Evolutionary conservation across 2,888 invertebrate species (phyloP).

Genomic region (Cyaniris semiargus): DNA sequence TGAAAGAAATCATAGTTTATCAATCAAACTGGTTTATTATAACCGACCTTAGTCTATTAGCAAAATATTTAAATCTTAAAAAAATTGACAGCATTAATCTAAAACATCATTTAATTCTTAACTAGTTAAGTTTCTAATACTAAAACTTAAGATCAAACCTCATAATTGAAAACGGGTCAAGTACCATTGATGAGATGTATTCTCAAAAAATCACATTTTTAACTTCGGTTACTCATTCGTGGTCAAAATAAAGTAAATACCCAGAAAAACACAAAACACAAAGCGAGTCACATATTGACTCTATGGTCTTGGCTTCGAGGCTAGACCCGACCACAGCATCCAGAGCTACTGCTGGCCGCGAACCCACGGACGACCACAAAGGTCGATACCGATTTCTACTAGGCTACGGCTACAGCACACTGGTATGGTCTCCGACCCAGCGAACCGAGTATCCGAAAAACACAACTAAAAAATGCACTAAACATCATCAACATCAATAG

Average conservation of each 20-base stretch:
- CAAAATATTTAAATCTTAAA: no score
- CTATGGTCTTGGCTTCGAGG: background rate
- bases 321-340: background rate
- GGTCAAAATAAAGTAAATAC: background rate
- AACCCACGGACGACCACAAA: background rate
- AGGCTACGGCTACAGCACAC: constrained; percentile 26
- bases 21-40: no score
- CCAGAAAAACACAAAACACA: background rate
- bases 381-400: constrained; percentile 32
- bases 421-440: constrained; percentile 21
- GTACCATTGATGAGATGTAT: no score
- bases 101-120: no score
- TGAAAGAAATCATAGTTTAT: no score
- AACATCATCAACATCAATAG: constrained; percentile 14
- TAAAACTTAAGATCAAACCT: no score
- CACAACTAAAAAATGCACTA: background rate
- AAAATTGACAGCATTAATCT: no score
- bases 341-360: background rate
- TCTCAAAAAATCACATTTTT: no score
- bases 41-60: no score
- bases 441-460: constrained; percentile 4
- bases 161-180: no score
- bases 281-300: background rate
- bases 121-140: no score
- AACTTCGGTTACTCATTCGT: background rate